phyloP scores from a whole-genome alignment of 2,888 invertebrate genomes.

The Gasteruption jaculator region DNA sequence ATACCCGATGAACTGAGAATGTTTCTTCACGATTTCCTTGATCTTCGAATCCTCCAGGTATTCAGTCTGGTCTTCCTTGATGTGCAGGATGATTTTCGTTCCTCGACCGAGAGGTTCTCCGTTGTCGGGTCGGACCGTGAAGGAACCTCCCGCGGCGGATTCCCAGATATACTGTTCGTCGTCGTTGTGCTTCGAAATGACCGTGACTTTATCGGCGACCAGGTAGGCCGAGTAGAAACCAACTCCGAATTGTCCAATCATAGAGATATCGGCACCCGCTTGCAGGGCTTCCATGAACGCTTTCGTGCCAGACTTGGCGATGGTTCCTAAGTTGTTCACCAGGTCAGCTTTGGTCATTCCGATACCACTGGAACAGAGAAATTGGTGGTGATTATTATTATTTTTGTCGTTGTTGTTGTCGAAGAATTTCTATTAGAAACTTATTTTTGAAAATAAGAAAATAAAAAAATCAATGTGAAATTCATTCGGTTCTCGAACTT shows the following conservation, averaged over 20 bases:
- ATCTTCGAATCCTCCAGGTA: slow-evolving; percentile 91
- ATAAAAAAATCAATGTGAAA: slow-evolving; percentile 1
- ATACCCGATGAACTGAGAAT: slow-evolving; percentile 98
- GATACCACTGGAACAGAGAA: slow-evolving; percentile 60
- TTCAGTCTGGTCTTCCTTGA: slow-evolving; percentile 95
- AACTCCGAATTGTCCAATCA: slow-evolving; percentile 99
- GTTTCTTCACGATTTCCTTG: slow-evolving; percentile 97
- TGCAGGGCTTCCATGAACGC: slow-evolving; percentile 99
- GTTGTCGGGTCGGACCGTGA: slow-evolving; percentile 78
- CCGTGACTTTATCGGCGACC: slow-evolving; percentile 90
- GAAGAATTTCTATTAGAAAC: background rate
- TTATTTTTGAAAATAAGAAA: too few species aligned
- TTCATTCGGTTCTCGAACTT: too few species aligned
- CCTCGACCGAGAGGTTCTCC: slow-evolving; percentile 84
- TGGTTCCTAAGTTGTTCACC: slow-evolving; percentile 97
- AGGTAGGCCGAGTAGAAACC: slow-evolving; percentile 99
- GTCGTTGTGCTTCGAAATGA: slow-evolving; percentile 94
- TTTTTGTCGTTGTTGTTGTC: too few species aligned
- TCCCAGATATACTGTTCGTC: slow-evolving; percentile 99
- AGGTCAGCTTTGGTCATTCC: slow-evolving; percentile 99
- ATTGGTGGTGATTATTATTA: too few species aligned
- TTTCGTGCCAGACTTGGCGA: slow-evolving; percentile 99
- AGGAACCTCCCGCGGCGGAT: slow-evolving; percentile 96
- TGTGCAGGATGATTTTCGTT: slow-evolving; percentile 87
- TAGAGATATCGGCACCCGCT: slow-evolving; percentile 98